Evolutionary conservation across 2,888 invertebrate species (phyloP).

Genomic region (Acleris emargana): DNA sequence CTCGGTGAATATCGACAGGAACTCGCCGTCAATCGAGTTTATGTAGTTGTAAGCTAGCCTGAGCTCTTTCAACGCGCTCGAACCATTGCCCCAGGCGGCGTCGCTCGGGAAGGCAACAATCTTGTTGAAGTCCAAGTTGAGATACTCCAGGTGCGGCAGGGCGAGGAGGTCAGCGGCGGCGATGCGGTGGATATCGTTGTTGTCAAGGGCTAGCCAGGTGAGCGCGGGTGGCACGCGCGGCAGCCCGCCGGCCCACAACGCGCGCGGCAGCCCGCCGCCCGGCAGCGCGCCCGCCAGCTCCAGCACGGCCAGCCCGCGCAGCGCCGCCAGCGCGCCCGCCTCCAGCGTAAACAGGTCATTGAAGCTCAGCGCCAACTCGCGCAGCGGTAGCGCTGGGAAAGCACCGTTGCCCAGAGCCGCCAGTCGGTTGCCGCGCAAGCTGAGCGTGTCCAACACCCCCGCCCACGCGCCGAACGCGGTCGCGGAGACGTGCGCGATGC

Average conservation of each 20-base stretch:
- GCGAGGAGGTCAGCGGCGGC: constrained; percentile 86
- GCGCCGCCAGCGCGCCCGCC: constrained; percentile 87
- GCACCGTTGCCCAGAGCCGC: constrained; percentile 85
- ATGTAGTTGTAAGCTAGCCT: constrained; percentile 91
- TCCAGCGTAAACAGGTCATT: constrained; percentile 91
- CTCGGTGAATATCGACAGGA: constrained; percentile 86
- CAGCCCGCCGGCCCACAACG: constrained; percentile 85
- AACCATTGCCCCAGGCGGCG: constrained; percentile 57
- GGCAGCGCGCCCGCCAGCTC: constrained; percentile 92
- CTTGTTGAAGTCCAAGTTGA: constrained; percentile 93
- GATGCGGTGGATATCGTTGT: constrained; percentile 87
- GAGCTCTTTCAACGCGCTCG: constrained; percentile 88
- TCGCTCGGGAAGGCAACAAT: constrained; percentile 87
- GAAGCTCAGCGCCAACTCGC: constrained; percentile 93
- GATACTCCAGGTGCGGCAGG: constrained; percentile 87
- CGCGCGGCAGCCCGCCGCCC: constrained; percentile 87
- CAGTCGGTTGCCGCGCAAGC: constrained; percentile 90
- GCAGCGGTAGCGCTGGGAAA: constrained; percentile 88
- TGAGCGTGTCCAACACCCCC: constrained; percentile 87
- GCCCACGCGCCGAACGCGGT: constrained; percentile 90
- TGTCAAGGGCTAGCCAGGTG: constrained; percentile 91
- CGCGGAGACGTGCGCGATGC: constrained; percentile 86
- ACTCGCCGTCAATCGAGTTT: constrained; percentile 85
- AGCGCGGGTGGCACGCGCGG: constrained; percentile 87
- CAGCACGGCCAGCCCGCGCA: constrained; percentile 88